Base-by-base conservation (phyloP, 2,113 vertebrate species). In the Ptychochromis oligacanthus region DNA sequence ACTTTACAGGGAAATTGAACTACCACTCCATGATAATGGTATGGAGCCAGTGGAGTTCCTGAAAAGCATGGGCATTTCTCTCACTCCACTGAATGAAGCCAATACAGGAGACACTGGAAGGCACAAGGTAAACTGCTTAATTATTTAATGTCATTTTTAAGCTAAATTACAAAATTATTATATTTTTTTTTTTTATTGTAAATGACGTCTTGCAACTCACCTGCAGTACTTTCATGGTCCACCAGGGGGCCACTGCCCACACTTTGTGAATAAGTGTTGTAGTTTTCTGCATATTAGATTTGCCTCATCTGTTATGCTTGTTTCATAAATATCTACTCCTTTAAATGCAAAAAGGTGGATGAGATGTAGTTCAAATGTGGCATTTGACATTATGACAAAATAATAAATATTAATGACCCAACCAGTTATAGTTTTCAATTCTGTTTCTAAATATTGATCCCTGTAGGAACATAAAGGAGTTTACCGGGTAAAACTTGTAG, bases 61-160 rank as follows among this genome's bases (percentile, higher is more conserved):
- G 79, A 97, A 94, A 76, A 95, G 94, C 91, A 96, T 97, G 95
- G 96, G 96, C 58, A 96, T 97, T 87, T 95, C 95, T 46, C 93
- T 96, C n/a, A 95, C 93, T 6, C 94, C 94, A 3, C 85, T 96
- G 24, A 91, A 90, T 3, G 94, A 96, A 2, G 82, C 90, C 14
- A 72, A 75, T 24, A 67, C 61, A 26, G 83, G 88, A 64, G 70
- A 75, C 3, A 2, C 5, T 9, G 60, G 60, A 49, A 70, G 56
- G 70, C 84, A 49, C 8, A 94, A 84, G 92, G 91, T 93, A 82
- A 10, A 67, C 40, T 18, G 18, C n/a, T n/a, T n/a, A n/a, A n/a
- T n/a, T n/a, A n/a, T n/a, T n/a, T n/a, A n/a, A n/a, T n/a, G n/a
- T n/a, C n/a, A n/a, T n/a, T n/a, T n/a, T n/a, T n/a, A n/a, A n/a